Evolutionary conservation across 37 sponge, comb jelly and placozoan genomes (phyloP), one percentile per base, ranked within the genome.

Genomic region (Geodia barretti): DNA sequence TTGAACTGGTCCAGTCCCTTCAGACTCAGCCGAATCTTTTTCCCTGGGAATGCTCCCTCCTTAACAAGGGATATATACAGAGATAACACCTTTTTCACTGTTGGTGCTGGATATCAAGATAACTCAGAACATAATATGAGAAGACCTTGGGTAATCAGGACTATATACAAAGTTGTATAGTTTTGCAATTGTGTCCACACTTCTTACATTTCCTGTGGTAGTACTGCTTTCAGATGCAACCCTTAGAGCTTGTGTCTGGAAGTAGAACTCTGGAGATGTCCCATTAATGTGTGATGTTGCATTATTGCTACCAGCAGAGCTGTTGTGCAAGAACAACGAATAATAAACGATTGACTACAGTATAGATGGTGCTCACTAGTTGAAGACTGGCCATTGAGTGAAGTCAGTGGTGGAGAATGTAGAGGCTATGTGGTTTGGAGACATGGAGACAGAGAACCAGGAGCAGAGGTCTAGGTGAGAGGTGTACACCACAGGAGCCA

Each of bases 381-480:
- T 58, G 30, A 89, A 83, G 1, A 79, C 70, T 59, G 68, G 34
- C 89, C 89, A 89, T 0, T 72, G 43, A 2, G 77, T 36, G 66
- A 88, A 88, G n/a, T 34, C 32, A 4, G 77, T 0, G 8, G 83
- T 74, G 60, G 7, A 21, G 60, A 79, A 83, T 31, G 39, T 65
- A 5, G 35, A 36, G 14, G 1, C 19, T 33, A 34, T 26, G 41
- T 74, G 28, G 19, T 70, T 41, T 34, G 60, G 9, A 35, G 31
- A 35, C 5, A 72, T 34, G n/a, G 21, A 1, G 54, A 34, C 69
- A 1, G 75, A 71, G 76, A 67, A 76, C 84, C 87, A 92, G 64
- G 92, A 87, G 60, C 92, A 92, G 62, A 68, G 69, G 21, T 86
- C 60, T 24, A 92, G 58, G 60, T 73, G 74, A 41, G 87, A 87